phyloP scores from a whole-genome alignment of 2,113 vertebrate species.

The Myotis davidii region DNA sequence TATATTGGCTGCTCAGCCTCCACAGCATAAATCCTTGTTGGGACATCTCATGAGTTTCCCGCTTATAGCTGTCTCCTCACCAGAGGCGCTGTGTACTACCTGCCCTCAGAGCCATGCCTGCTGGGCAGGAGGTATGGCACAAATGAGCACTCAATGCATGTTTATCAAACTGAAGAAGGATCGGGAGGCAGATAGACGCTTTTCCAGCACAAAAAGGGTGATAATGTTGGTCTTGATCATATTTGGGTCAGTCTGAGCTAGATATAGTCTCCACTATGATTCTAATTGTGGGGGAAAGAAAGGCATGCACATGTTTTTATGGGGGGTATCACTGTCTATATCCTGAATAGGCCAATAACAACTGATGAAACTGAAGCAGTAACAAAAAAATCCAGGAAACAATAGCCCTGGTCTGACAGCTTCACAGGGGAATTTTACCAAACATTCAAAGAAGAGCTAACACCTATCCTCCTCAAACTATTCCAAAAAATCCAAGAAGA shows the following conservation, averaged over 20 bases:
- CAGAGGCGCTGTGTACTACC: not conserved
- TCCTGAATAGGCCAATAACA: too few species aligned
- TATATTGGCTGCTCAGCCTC: not conserved
- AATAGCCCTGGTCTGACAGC: too few species aligned
- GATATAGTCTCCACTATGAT: not conserved
- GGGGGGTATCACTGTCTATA: fast-evolving
- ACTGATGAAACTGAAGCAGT: too few species aligned
- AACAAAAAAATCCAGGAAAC: too few species aligned
- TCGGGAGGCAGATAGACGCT: too few species aligned
- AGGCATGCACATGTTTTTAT: fast-evolving
- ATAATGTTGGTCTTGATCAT: not conserved
- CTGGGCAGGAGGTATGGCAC: not conserved
- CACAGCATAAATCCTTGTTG: not conserved
- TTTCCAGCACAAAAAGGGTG: not conserved
- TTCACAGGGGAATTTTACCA: too few species aligned
- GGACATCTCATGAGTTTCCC: not conserved
- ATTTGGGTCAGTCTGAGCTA: not conserved
- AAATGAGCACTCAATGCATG: not conserved
- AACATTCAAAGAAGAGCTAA: too few species aligned
- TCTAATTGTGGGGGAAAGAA: too few species aligned
- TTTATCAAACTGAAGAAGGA: too few species aligned
- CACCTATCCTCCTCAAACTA: too few species aligned
- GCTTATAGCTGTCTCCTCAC: not conserved
- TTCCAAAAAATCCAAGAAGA: too few species aligned
- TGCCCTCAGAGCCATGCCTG: too few species aligned